Base-by-base conservation (phyloP, 2,888 invertebrate species). In the Clanis bilineata region DNA sequence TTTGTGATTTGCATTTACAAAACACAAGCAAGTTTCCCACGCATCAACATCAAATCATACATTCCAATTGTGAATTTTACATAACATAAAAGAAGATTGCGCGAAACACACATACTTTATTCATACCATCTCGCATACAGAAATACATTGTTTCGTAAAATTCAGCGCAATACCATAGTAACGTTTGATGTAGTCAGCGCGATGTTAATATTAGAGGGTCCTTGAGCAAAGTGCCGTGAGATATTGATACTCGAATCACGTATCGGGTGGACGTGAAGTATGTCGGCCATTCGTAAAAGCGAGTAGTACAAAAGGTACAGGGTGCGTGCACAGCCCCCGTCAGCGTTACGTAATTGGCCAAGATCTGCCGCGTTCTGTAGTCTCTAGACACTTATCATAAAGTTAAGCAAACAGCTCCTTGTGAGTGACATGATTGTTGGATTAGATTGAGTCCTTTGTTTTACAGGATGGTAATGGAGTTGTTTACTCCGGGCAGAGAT, bases 231-330 rank as follows among this genome's bases (percentile, higher is more conserved):
- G 64, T 64, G 61, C 56, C 47, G 47, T 62, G 60, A 62, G 66
- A 64, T 74, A 77, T 80, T 70, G 69, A 69, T 67, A 77, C 62
- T 69, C 74, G 66, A 69, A 74, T 76, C 82, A 83, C 83, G 84
- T 83, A 67, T 58, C 51, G 36, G 28, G 64, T 61, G 59, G 66
- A 67, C 74, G 73, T 80, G 79, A 82, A 80, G 76, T 79, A 82
- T 73, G 76, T 77, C 73, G 67, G 65, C 71, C 70, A 72, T 70
- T 76, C 67, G 69, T 69, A 64, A 64, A 63, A 60, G 65, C 71
- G 69, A 75, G 5, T 12, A 10, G 47, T 58, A 38, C 39, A 28
- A 25, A 18, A 25, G 39, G 47, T 21, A 18, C 44, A 45, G 5
- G 47, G n/a, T 56, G 41, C 32, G 32, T 47, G 23, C 38, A 7